phyloP scores from a whole-genome alignment of 2,113 vertebrate genomes.

The Rafetus swinhoei region DNA sequence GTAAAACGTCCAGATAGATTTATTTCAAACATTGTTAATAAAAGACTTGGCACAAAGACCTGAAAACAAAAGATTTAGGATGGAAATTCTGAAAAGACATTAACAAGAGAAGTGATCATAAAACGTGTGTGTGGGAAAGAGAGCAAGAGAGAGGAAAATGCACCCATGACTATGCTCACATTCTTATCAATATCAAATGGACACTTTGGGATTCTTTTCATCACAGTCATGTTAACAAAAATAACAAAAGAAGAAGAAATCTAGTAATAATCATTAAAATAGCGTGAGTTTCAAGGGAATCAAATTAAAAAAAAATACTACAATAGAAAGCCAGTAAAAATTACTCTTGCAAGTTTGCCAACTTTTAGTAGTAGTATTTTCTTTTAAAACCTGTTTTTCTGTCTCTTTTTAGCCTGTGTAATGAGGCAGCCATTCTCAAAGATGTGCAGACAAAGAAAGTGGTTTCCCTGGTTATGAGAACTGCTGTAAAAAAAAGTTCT shows the following conservation, averaged over 20 bases:
- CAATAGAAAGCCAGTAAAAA: neutral
- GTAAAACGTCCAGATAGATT: neutral
- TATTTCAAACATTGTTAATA: neutral
- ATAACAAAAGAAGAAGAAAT: neutral
- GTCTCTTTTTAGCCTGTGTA: neutral
- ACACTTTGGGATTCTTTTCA: neutral
- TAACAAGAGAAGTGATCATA: neutral
- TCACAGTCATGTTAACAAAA: neutral
- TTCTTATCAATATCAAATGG: neutral
- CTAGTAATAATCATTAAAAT: neutral
- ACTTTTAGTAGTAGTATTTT: neutral
- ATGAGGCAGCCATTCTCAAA: neutral
- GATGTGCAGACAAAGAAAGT: neutral
- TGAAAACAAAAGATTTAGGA: neutral
- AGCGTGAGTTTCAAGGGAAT: neutral
- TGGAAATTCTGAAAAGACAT: neutral
- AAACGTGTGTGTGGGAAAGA: neutral
- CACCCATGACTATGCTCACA: neutral
- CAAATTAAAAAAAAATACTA: neutral
- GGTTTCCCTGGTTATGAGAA: neutral
- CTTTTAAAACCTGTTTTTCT: neutral
- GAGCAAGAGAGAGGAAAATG: neutral
- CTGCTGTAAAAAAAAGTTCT: neutral
- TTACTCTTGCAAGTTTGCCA: neutral
- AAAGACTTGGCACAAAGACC: neutral